Base-by-base conservation (phyloP, 2,888 invertebrate species). In the Lasioglossum calceatum region DNA sequence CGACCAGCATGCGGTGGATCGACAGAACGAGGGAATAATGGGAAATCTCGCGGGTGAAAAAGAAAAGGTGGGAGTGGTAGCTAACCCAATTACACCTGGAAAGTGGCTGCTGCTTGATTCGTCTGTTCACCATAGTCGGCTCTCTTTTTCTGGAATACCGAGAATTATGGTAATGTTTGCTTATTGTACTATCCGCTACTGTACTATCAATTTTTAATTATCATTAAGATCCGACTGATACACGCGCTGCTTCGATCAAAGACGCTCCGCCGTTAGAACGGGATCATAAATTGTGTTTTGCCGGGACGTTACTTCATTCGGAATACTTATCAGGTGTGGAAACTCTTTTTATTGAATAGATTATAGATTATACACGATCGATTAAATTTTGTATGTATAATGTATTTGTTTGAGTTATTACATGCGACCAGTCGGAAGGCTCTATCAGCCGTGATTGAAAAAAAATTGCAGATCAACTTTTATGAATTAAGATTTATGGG, bases 31-130 rank as follows among this genome's bases (percentile, higher is more conserved):
- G 79, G 80, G 76, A 83, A 88, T 83, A 86, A 88, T 88, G 80
- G 86, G 85, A 83, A 88, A 85, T 81, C 88, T 84, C 78, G 84
- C 79, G 67, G 76, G 78, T 86, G 80, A 82, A 77, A 79, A 86
- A 86, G 76, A 82, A 87, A 83, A 84, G 78, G 82, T 84, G 77
- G 88, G 88, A 78, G 87, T 83, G 82, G 88, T 85, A 77, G 81
- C 82, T 87, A 85, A 87, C 85, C 82, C 77, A 87, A 88, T 88
- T 88, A 88, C 81, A 82, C 83, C 77, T 85, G 88, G 77, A 79
- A 84, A 88, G 82, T 71, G 72, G 81, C 74, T 75, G 75, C 79
- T 47, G 73, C 78, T 74, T 82, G 77, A 79, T 77, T 84, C 85
- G 54, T 85, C 74, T 54, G 47, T 16, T 72, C 72, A 36, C 10